These are phyloP conservation scores for Urocynchramus pylzowi DNA, from an alignment of 2,113 vertebrate genomes.

Conservation along the genomic window DNA sequence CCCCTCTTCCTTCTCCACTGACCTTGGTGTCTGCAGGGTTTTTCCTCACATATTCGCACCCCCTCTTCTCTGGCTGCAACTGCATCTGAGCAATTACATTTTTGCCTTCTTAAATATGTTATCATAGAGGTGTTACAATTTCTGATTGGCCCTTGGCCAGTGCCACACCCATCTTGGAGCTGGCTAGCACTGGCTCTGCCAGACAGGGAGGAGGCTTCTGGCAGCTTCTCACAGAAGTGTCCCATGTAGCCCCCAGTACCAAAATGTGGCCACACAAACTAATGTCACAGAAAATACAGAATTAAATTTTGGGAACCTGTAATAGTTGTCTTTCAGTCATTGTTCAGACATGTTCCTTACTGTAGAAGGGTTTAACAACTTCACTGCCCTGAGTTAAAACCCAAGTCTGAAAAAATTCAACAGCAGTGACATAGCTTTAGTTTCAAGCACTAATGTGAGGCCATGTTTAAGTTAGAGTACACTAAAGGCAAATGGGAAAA, in stretches of 20 bases:
- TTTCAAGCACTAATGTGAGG: neutral
- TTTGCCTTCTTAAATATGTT: neutral
- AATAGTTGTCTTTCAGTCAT: neutral
- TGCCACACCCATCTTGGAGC: neutral
- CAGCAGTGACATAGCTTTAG: neutral
- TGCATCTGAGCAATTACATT: rapidly evolving
- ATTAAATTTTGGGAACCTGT: neutral
- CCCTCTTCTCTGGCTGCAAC: neutral
- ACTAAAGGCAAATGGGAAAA: neutral
- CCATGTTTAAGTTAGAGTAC: neutral
- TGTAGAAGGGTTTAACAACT: neutral
- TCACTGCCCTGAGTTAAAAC: neutral
- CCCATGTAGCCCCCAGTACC: neutral
- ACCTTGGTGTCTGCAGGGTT: neutral
- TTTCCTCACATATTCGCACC: neutral
- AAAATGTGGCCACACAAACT: neutral
- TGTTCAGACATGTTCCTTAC: rapidly evolving
- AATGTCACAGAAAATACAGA: neutral
- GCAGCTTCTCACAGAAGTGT: neutral
- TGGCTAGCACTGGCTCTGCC: neutral
- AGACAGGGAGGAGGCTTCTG: neutral
- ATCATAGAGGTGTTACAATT: neutral
- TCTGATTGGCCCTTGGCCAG: neutral
- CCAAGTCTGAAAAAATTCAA: neutral
- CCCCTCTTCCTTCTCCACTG: neutral